Base-by-base conservation (phyloP, 2,888 invertebrate genomes). In the Drosophila dives region DNA sequence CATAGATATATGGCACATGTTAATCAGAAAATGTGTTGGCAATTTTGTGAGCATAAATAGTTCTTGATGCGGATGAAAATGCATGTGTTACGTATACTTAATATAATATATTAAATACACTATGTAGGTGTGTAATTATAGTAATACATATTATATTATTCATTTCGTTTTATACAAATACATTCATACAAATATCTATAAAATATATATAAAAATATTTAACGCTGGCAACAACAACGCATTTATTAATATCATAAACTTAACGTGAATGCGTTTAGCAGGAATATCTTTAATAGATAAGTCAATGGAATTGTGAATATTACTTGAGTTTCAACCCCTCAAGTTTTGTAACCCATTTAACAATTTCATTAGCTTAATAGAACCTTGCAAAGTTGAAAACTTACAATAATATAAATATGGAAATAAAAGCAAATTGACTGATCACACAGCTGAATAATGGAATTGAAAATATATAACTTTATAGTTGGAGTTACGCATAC, bases 121-220 rank as follows among this genome's bases (percentile, higher is more conserved):
- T 12, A 45, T 29, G 23, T 50, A 15, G 45, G 58, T 38, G 29
- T 40, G 34, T 64, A 36, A 51, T 58, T 54, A 49, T 56, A 56
- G 70, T 66, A 75, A 56, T 66, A 71, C 56, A 77, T 66, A 33
- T 8, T 58, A 54, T n/a, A 23, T 45, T 34, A 33, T 45, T 56
- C 20, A 5, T 36, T 15, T 26, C 20, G 29, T 15, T 55, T 42
- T 50, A 51, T 64, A 80, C 69, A 59, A 12, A 71, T 65, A 76
- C 33, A 69, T 55, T 59, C 48, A 75, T 74, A 76, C 76, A 86
- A 75, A 78, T 83, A 89, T 81, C 71, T 77, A 84, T 86, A 86
- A 86, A 84, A 85, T 89, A 84, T 89, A 84, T 84, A 85, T 81
- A 50, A 69, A 74, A 72, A 69, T 64, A 17, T 70, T 17, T 72